phyloP scores from a whole-genome alignment of 2,888 invertebrate species.

The Cataglyphis livida region DNA sequence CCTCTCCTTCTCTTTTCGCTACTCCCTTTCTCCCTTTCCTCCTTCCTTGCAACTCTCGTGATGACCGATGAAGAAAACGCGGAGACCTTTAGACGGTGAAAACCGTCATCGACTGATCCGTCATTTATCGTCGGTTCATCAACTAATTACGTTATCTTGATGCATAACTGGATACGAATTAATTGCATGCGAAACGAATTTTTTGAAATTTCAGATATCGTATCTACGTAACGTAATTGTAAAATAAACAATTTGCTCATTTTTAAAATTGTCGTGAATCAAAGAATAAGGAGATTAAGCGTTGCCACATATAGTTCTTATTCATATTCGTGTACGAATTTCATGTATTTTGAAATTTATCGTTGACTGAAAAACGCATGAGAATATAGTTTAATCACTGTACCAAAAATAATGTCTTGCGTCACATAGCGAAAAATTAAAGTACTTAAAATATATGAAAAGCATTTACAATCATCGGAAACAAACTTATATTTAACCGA shows the following conservation, averaged over 20 bases:
- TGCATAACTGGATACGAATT: slow-evolving; percentile 31
- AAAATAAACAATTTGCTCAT: slow-evolving; percentile 41
- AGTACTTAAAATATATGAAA: slow-evolving; percentile 29
- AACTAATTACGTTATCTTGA: slow-evolving; percentile 7
- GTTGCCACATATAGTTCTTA: neutral
- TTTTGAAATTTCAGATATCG: neutral
- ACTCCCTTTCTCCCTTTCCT: neutral
- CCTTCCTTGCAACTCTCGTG: slow-evolving; percentile 37
- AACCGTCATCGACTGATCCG: slow-evolving; percentile 80
- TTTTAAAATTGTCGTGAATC: slow-evolving; percentile 15
- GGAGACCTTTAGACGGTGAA: slow-evolving; percentile 77
- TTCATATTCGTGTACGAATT: slow-evolving; percentile 6
- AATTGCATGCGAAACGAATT: neutral
- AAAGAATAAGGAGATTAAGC: neutral
- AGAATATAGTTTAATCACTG: slow-evolving; percentile 14
- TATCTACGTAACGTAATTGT: slow-evolving; percentile 8
- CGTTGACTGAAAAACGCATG: neutral
- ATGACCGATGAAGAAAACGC: slow-evolving; percentile 70
- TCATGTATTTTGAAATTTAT: slow-evolving; percentile 2
- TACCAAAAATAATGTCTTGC: slow-evolving; percentile 2
- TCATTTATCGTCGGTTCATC: slow-evolving; percentile 71
- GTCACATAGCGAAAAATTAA: slow-evolving; percentile 4
- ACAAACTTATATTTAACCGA: neutral
- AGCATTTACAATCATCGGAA: slow-evolving; percentile 17
- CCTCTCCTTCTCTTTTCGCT: neutral